Percentiles rank a stretch among this genome's conserved stretches.
Evolutionary conservation across 2,797 vertebrate species (phyloP).

Genomic region (Cygnus olor): DNA sequence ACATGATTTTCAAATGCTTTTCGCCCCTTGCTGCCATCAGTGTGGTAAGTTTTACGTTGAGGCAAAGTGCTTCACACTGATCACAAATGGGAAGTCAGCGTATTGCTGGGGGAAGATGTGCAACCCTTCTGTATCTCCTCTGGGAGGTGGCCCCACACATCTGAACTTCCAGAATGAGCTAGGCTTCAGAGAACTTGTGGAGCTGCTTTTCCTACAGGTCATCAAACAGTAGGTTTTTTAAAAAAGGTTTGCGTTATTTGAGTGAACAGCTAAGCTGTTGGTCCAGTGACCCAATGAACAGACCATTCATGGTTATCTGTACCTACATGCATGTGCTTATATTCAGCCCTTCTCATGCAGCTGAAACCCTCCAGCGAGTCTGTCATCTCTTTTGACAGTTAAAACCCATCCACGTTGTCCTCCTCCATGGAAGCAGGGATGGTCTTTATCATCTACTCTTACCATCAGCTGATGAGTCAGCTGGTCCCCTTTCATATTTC

Average conservation of each 20-base stretch:
- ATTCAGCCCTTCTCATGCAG: neutral
- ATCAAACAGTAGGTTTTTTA: neutral
- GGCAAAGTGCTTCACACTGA: neutral
- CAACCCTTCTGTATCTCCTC: neutral
- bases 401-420: neutral
- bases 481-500: neutral
- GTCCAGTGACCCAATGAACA: neutral
- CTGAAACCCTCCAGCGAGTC: neutral
- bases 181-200: neutral
- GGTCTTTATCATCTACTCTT: neutral
- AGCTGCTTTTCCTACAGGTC: neutral
- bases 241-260: neutral
- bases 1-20: conserved; percentile 99
- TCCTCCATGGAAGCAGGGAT: neutral
- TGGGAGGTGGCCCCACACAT: neutral
- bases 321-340: neutral
- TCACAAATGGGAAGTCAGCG: neutral
- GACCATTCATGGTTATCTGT: neutral
- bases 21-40: conserved; percentile 97
- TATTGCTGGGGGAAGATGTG: neutral
- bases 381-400: neutral
- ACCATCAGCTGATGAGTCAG: neutral
- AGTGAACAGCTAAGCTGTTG: neutral
- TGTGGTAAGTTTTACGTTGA: conserved; percentile 87
- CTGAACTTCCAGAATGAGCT: neutral